These are phyloP conservation scores for Melipona bicolor DNA, from an alignment of 2,888 invertebrate species.

Conservation along the genomic window DNA sequence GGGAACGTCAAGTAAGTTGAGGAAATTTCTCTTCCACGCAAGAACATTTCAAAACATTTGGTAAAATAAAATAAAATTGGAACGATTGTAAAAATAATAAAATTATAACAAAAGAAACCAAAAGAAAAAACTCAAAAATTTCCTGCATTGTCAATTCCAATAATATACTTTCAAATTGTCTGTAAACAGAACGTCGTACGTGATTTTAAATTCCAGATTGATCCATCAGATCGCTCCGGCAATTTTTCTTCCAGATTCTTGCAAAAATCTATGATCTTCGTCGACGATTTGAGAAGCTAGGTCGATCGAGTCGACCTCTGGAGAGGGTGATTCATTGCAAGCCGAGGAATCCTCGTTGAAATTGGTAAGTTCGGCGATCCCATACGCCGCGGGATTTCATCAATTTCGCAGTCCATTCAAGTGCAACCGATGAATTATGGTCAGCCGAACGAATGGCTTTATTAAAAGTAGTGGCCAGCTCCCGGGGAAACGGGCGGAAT, in stretches of 20 bases:
- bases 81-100: too few species aligned
- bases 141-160: neutral
- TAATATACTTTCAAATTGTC: neutral
- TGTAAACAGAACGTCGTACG: neutral
- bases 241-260: neutral
- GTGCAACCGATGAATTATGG: slow-evolving; percentile 58
- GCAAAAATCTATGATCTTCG: neutral
- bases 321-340: slow-evolving; percentile 66
- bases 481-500: slow-evolving; percentile 14
- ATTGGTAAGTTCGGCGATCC: slow-evolving; percentile 52
- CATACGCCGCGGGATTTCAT: slow-evolving; percentile 55
- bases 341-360: slow-evolving; percentile 59
- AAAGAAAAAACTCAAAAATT: neutral
- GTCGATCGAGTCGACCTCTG: slow-evolving; percentile 26
- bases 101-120: too few species aligned
- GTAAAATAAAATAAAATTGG: too few species aligned
- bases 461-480: slow-evolving; percentile 44
- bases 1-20: neutral
- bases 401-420: slow-evolving; percentile 58
- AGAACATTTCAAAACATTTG: too few species aligned
- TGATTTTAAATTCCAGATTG: neutral
- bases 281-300: slow-evolving; percentile 14
- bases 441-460: slow-evolving; percentile 55
- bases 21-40: neutral
- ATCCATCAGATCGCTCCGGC: neutral